These are phyloP conservation scores for Oryzias sinensis DNA, from an alignment of 2,797 vertebrate species.

Conservation along the genomic window DNA sequence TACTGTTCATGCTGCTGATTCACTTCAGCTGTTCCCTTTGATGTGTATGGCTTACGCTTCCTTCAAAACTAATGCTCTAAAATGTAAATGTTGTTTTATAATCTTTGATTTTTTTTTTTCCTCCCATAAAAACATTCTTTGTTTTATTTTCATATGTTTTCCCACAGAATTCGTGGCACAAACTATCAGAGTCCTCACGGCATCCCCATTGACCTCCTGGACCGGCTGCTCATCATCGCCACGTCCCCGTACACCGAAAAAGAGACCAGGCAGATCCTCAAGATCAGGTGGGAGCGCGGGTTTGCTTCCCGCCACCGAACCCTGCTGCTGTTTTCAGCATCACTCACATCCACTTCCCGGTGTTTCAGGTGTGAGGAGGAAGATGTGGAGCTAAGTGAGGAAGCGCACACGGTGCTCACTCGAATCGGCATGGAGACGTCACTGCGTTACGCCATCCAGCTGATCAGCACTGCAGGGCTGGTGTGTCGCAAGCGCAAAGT, in stretches of 20 bases:
- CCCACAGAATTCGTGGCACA: slow-evolving; percentile 88
- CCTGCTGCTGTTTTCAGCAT: background rate
- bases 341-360: no score
- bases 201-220: slow-evolving; percentile 91
- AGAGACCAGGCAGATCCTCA: slow-evolving; percentile 92
- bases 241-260: slow-evolving; percentile 92
- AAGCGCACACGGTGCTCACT: slow-evolving; percentile 90
- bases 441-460: slow-evolving; percentile 92
- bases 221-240: slow-evolving; percentile 90
- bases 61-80: no score
- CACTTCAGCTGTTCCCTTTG: background rate
- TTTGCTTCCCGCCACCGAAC: fast-evolving
- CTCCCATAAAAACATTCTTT: background rate
- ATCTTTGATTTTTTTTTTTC: no score
- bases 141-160: background rate
- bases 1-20: slow-evolving; percentile 42
- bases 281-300: slow-evolving; percentile 81
- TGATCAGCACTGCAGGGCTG: slow-evolving; percentile 91
- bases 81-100: no score
- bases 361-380: slow-evolving; percentile 90
- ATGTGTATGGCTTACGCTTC: no score
- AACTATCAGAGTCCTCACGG: slow-evolving; percentile 95
- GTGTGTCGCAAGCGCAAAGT: slow-evolving; percentile 94
- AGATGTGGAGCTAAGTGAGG: slow-evolving; percentile 92
- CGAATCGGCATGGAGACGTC: slow-evolving; percentile 95